These are phyloP conservation scores for Chelon labrosus DNA, from an alignment of 2,797 vertebrate species.

Conservation along the genomic window DNA sequence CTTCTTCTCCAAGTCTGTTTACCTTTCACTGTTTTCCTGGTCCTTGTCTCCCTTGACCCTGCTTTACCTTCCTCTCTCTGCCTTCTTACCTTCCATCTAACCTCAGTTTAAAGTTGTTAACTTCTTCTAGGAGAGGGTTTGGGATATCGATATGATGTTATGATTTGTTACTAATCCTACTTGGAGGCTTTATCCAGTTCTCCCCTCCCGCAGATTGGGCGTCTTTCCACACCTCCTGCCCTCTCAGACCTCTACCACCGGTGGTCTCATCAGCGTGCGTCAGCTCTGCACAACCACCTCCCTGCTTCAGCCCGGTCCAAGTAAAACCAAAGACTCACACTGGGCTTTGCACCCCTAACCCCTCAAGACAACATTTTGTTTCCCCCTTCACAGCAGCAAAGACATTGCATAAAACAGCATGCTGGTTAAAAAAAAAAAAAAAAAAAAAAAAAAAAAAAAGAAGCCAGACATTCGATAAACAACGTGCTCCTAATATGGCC, in stretches of 20 bases:
- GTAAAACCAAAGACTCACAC: constrained; percentile 51
- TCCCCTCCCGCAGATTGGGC: constrained; percentile 45
- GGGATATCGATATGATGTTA: constrained; percentile 52
- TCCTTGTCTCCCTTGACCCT: constrained; percentile 26
- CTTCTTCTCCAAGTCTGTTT: constrained; percentile 36
- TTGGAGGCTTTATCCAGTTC: constrained; percentile 49
- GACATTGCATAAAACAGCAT: constrained; percentile 59
- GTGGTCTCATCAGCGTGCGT: constrained; percentile 71
- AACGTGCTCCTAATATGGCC: constrained; percentile 54
- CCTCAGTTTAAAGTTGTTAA: constrained; percentile 9
- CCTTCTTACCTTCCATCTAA: constrained; percentile 6
- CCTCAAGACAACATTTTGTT: constrained; percentile 31
- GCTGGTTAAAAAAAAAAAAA: constrained; percentile 48
- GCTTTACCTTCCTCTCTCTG: background rate
- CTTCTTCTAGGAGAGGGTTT: constrained; percentile 35
- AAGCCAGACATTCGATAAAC: constrained; percentile 63
- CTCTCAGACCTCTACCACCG: constrained; percentile 63
- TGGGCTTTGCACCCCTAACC: constrained; percentile 33
- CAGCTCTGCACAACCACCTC: constrained; percentile 54
- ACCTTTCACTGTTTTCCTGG: constrained; percentile 33
- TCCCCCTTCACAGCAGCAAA: constrained; percentile 43
- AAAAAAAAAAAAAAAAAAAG: constrained; percentile 33
- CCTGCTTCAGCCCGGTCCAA: constrained; percentile 49
- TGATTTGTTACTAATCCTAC: constrained; percentile 54
- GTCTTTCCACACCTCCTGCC: constrained; percentile 55